These are phyloP conservation scores for Lumbricus terrestris DNA, from an alignment of 2,888 invertebrate species.

Conservation along the genomic window DNA sequence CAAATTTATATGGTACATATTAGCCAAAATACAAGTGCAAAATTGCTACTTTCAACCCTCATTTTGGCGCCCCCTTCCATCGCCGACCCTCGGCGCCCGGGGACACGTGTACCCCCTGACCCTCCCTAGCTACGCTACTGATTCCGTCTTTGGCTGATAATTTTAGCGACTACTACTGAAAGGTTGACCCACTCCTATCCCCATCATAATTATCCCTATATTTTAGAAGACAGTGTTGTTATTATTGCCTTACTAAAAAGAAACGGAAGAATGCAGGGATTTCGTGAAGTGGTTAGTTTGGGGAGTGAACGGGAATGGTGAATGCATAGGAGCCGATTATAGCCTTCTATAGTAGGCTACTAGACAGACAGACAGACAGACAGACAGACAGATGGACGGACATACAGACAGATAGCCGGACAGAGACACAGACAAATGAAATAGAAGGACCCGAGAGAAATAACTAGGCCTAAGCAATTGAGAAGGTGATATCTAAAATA, in stretches of 20 bases:
- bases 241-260: background rate
- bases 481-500: background rate
- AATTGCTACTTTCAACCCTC: no score
- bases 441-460: background rate
- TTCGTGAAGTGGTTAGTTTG: background rate
- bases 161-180: background rate
- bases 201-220: background rate
- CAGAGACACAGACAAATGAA: background rate
- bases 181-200: background rate
- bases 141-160: no score
- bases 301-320: background rate
- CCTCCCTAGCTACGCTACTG: no score
- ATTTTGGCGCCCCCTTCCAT: no score
- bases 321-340: background rate
- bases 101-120: no score
- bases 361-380: background rate
- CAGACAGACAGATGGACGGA: conserved; percentile 5
- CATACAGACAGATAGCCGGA: background rate
- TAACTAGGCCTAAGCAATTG: background rate
- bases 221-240: no score
- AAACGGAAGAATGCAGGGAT: background rate
- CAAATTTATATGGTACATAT: no score
- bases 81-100: no score
- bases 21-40: no score
- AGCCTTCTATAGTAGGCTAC: no score